Conservation (phyloP, 2,113 vertebrate genomes). For the Baryphthengus martii region DNA sequence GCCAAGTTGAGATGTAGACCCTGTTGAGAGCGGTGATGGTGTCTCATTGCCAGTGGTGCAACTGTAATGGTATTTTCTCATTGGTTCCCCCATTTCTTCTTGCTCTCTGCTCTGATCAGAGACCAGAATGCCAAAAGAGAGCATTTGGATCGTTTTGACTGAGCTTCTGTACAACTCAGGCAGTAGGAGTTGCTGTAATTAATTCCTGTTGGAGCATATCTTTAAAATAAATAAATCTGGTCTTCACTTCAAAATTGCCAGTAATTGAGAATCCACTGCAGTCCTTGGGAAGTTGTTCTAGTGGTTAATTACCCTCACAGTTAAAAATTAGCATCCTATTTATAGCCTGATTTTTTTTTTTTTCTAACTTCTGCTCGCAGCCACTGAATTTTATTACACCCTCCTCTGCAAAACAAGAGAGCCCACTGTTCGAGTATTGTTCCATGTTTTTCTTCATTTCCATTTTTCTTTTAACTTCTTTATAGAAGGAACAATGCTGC, state of each 20-base stretch:
- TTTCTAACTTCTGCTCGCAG: neutral
- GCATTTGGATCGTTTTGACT: neutral
- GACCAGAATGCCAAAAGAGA: neutral
- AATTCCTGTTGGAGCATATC: conserved; percentile 21
- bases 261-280: conserved; percentile 52
- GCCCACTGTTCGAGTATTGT: neutral
- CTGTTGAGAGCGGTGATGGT: neutral
- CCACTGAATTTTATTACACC: neutral
- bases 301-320: conserved; percentile 59
- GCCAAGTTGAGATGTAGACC: neutral
- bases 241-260: conserved; percentile 46
- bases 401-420: neutral
- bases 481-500: neutral
- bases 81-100: neutral
- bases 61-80: neutral
- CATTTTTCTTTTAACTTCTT: neutral
- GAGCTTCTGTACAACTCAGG: neutral
- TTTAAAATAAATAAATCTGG: conserved; percentile 66
- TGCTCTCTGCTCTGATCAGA: neutral
- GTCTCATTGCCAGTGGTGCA: neutral
- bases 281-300: conserved; percentile 53
- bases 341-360: conserved; percentile 5
- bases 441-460: neutral
- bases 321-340: conserved; percentile 58
- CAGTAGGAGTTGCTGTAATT: conserved; percentile 37